phyloP scores from a whole-genome alignment of 2,888 invertebrate genomes.

The Epinotia ramella region DNA sequence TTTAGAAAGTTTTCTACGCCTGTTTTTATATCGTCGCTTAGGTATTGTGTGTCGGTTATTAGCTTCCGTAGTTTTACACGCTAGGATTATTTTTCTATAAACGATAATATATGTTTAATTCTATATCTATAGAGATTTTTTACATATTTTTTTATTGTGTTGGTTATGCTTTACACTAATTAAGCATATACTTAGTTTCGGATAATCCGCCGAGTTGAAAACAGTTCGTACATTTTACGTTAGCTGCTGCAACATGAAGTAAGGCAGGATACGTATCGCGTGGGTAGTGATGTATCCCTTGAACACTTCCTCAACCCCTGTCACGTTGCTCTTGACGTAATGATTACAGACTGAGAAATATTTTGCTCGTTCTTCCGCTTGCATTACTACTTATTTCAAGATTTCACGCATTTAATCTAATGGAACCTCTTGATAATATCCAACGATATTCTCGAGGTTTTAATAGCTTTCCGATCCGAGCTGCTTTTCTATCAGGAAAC shows the following conservation, averaged over 20 bases:
- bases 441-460: neutral
- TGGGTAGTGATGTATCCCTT: constrained; percentile 62
- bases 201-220: too few relatives aligned
- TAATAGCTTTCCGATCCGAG: neutral
- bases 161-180: neutral
- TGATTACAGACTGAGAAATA: constrained; percentile 55
- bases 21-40: constrained; percentile 1
- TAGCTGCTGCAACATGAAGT: constrained; percentile 42
- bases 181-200: neutral
- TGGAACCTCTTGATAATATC: neutral
- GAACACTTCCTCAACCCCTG: constrained; percentile 68
- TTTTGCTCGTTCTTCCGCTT: neutral
- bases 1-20: constrained; percentile 30
- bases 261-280: constrained; percentile 63
- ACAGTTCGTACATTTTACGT: neutral
- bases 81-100: neutral
- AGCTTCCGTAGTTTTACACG: constrained; percentile 4
- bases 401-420: neutral
- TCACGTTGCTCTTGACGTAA: constrained; percentile 60
- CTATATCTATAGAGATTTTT: neutral
- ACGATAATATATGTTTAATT: neutral
- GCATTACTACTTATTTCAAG: neutral
- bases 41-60: neutral
- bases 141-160: neutral
- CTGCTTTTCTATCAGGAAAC: neutral